Evolutionary conservation across 2,888 invertebrate genomes (phyloP).

Genomic region (Coremacera marginata): DNA sequence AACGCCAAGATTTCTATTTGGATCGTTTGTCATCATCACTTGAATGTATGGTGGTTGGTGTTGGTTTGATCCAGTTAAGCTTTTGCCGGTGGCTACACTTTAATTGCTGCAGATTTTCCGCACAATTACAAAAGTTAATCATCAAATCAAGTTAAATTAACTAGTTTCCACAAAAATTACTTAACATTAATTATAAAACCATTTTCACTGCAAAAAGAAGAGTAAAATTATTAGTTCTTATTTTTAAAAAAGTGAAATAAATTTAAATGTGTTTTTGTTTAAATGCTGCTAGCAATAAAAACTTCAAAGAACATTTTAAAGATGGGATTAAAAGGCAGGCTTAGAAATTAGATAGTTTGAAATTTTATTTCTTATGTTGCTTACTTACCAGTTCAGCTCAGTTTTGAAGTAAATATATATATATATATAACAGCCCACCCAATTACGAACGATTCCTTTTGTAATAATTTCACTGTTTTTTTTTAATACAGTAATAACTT

Average conservation of each 20-base stretch:
- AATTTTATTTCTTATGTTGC: no score
- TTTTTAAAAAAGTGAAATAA: background rate
- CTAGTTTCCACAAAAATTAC: constrained; percentile 36
- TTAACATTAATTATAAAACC: constrained; percentile 44
- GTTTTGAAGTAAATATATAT: no score
- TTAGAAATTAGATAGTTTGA: no score
- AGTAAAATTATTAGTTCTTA: background rate
- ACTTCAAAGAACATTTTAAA: background rate
- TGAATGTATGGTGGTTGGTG: no score
- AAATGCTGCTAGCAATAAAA: no score
- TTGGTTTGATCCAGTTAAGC: background rate
- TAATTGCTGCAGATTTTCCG: background rate
- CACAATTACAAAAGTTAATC: constrained; percentile 10
- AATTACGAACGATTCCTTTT: no score
- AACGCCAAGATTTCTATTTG: background rate
- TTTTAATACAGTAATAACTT: no score
- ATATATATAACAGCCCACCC: no score
- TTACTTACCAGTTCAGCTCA: no score
- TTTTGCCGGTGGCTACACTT: background rate
- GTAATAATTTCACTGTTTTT: no score
- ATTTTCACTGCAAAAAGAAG: constrained; percentile 50
- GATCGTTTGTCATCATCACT: background rate
- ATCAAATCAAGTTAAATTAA: constrained; percentile 17
- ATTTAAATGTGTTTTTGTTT: no score
- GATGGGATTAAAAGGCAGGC: no score